These are phyloP conservation scores for Mus spretus DNA, from an alignment of 2,797 vertebrate genomes.

Conservation along the genomic window DNA sequence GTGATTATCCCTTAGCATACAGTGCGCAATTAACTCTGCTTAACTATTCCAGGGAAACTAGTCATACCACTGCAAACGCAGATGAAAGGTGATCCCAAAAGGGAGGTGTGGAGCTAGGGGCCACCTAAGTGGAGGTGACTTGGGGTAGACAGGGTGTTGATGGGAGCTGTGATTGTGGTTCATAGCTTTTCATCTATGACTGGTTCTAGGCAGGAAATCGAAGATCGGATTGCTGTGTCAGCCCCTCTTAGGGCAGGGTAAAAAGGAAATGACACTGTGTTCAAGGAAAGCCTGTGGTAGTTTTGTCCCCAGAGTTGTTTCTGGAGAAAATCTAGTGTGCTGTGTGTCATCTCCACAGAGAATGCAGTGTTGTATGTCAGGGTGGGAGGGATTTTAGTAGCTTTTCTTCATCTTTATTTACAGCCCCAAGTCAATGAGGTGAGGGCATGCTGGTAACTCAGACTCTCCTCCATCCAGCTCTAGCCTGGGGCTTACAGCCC, in stretches of 20 bases:
- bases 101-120: not conserved
- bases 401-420: not conserved
- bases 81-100: not conserved
- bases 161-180: not conserved
- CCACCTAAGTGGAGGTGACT: not conserved
- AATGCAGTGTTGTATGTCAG: not conserved
- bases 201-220: constrained; percentile 5
- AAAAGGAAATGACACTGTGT: not conserved
- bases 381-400: not conserved
- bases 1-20: constrained; percentile 35
- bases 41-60: constrained; percentile 60
- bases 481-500: not conserved
- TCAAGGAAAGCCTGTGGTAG: not conserved
- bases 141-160: not conserved
- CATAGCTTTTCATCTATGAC: not conserved
- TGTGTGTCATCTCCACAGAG: not conserved
- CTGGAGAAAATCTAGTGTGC: not conserved
- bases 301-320: rapidly evolving
- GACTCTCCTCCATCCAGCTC: not conserved
- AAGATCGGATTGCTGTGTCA: not conserved
- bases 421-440: not conserved
- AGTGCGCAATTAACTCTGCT: constrained; percentile 30
- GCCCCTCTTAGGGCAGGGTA: not conserved
- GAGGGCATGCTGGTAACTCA: not conserved
- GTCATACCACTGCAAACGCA: constrained; percentile 60